Conservation (phyloP, 2,113 vertebrate genomes). For the Ceyx margarethae region DNA sequence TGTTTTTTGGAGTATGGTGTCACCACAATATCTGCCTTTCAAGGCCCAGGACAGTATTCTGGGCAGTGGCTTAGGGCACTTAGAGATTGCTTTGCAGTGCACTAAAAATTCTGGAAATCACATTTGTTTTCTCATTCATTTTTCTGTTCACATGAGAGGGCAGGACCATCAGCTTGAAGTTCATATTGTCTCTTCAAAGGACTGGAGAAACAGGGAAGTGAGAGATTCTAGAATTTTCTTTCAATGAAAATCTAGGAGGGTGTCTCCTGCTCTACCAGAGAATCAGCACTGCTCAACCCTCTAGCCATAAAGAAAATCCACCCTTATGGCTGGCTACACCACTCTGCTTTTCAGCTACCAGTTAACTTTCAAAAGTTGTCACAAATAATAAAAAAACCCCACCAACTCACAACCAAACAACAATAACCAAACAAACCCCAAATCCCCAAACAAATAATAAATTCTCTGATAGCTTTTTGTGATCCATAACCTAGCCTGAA, state of each 20-base stretch:
- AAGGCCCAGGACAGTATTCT: too few species aligned
- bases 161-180: background rate
- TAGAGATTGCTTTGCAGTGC: background rate
- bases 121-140: background rate
- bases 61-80: too few species aligned
- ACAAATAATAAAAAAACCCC: background rate
- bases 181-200: background rate
- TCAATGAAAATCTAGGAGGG: background rate
- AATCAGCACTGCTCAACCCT: background rate
- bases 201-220: background rate
- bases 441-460: background rate
- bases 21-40: too few species aligned
- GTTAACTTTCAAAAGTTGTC: background rate
- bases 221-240: background rate
- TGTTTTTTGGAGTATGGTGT: too few species aligned
- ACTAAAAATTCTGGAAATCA: background rate
- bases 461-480: background rate
- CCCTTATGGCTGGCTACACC: background rate
- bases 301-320: background rate
- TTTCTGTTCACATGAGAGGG: background rate
- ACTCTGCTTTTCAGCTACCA: background rate
- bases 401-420: background rate
- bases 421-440: background rate
- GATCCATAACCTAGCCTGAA: background rate
- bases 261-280: background rate